Evolutionary conservation across 2,113 vertebrate genomes (phyloP), one percentile per base, ranked within the genome.

Genomic region (Myotis yumanensis): DNA sequence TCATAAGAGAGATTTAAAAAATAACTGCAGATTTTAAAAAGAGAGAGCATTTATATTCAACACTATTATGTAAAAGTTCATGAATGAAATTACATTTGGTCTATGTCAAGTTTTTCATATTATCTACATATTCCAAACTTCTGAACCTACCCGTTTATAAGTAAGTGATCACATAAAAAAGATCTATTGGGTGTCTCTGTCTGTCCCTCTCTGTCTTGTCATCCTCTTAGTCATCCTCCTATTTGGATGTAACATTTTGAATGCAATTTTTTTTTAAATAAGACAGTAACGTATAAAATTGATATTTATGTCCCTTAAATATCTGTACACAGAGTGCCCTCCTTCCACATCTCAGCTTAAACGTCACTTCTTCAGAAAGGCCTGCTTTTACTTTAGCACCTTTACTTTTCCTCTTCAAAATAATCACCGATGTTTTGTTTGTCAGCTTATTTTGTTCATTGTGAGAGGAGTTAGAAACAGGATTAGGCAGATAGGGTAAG

Each of bases 201-300:
- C 6, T 6, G 32, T 86, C 37, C 64, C 5, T 72, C 46, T 52
- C 25, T 91, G 11, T 32, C 17, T 17, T 0, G 1, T n/a, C n/a
- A 64, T 86, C 12, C 11, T 91, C 12, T 8, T 86, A 40, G 7
- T 30, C 23, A 69, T 54, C 23, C n/a, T 89, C 6, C 15, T 77
- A 59, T 73, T 25, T 83, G 11, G 11, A 32, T 20, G 10, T 69
- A 84, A 64, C 1, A 4, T 91, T 91, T 91, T 52, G 18, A 0
- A 75, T 64, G 35, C 3, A 89, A 57, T 6, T 89, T 68, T 94
- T 91, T 32, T 94, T 82, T 82, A 91, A 64, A 89, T 93, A 72
- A 92, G 37, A 66, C 8, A 88, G 46, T 37, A 75, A 91, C 62
- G 52, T 46, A n/a, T 35, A 23, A 66, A 86, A n/a, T 25, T 81